phyloP scores from a whole-genome alignment of 2,113 vertebrate genomes.

The Morone chrysops region DNA sequence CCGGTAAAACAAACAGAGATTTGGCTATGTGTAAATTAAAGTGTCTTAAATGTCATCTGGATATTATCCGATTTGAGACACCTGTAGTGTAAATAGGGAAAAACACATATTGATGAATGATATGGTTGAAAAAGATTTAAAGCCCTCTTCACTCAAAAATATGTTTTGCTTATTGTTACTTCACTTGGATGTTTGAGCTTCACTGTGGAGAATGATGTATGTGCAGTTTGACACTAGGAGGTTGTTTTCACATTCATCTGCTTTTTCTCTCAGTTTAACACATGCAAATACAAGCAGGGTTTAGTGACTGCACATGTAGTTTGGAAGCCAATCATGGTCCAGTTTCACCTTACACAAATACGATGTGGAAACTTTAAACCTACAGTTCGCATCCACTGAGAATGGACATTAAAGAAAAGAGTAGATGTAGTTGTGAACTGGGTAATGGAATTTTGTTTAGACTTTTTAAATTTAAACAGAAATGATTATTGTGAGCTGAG shows the following conservation, averaged over 20 bases:
- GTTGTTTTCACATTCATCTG: not conserved
- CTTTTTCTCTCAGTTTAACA: too few relatives aligned
- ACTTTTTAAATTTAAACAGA: too few relatives aligned
- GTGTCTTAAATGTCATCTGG: not conserved
- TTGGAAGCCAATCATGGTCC: not conserved
- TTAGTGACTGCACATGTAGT: not conserved
- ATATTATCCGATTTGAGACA: not conserved
- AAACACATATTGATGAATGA: not conserved
- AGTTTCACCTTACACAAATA: too few relatives aligned
- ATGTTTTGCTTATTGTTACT: not conserved
- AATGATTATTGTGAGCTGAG: too few relatives aligned
- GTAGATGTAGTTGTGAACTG: too few relatives aligned
- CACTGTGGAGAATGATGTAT: not conserved
- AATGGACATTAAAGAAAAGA: too few relatives aligned
- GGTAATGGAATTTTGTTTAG: too few relatives aligned
- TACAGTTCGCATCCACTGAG: too few relatives aligned
- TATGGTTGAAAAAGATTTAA: not conserved
- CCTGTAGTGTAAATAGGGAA: not conserved
- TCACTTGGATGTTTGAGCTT: not conserved
- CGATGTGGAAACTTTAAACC: too few relatives aligned
- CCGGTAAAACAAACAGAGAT: not conserved
- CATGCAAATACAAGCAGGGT: too few relatives aligned
- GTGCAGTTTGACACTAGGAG: not conserved
- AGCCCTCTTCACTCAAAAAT: not conserved
- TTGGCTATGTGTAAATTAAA: not conserved